Conservation (phyloP, 2,113 vertebrate species). For the Chrysemys picta region DNA sequence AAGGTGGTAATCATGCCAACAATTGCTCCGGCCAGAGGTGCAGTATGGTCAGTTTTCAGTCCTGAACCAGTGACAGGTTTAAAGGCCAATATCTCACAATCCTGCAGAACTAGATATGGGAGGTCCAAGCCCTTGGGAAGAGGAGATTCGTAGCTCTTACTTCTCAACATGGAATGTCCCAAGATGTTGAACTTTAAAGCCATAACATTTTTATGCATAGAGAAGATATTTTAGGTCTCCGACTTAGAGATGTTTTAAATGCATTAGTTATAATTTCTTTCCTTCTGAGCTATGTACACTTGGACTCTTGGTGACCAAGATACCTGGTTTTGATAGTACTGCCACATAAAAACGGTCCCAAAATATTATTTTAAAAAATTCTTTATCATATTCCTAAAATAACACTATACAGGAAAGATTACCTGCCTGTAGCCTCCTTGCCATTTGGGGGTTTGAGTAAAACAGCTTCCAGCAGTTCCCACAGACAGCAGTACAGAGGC, state of each 20-base stretch:
- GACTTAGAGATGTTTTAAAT: no score
- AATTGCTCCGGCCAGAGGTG: background rate
- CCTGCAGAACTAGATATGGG: background rate
- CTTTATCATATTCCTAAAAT: background rate
- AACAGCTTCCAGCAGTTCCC: background rate
- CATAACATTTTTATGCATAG: no score
- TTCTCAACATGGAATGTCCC: no score
- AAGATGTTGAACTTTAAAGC: no score
- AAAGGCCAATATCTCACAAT: background rate
- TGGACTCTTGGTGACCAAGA: background rate
- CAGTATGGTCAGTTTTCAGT: background rate
- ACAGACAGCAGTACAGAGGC: background rate
- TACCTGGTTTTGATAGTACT: background rate
- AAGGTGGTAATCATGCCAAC: background rate
- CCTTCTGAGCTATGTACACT: no score
- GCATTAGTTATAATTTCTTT: no score
- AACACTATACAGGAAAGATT: background rate
- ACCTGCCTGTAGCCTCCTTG: background rate
- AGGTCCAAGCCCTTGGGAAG: background rate
- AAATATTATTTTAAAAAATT: background rate
- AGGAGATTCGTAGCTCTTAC: background rate
- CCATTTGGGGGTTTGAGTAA: background rate
- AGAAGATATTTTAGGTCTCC: no score
- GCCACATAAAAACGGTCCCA: background rate
- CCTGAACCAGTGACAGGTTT: background rate